Conservation (phyloP, 2,888 invertebrate genomes). For the Chymomyza procnemis region DNA sequence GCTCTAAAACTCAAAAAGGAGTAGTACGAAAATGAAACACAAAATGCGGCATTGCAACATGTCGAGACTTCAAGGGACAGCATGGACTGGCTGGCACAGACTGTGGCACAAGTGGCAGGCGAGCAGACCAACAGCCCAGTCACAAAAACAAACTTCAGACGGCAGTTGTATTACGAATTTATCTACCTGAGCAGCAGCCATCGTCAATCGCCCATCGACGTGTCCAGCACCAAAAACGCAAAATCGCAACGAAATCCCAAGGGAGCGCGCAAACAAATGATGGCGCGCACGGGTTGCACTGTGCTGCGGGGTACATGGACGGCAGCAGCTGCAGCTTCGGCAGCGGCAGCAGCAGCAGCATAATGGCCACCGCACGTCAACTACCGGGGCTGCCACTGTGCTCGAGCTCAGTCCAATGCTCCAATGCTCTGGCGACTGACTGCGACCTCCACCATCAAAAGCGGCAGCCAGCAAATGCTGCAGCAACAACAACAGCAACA, state of each 20-base stretch:
- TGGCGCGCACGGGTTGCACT: background rate
- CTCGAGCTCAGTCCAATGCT: conserved; percentile 5
- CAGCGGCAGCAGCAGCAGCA: conserved; percentile 38
- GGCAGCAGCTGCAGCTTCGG: conserved; percentile 20
- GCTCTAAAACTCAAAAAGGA: conserved; percentile 20
- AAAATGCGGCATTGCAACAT: conserved; percentile 54
- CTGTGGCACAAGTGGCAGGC: conserved; percentile 26
- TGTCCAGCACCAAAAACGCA: background rate
- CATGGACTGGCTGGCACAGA: conserved; percentile 47
- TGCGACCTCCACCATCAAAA: conserved; percentile 37
- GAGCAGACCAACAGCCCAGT: conserved; percentile 25
- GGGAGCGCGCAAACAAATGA: conserved; percentile 50
- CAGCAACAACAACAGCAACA: conserved; percentile 1
- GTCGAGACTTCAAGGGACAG: conserved; percentile 45
- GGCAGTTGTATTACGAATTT: conserved; percentile 70
- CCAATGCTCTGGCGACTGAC: conserved; percentile 26
- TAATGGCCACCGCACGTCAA: conserved; percentile 70
- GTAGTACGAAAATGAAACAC: conserved; percentile 9
- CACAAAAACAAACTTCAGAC: conserved; percentile 36
- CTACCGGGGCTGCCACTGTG: conserved; percentile 46
- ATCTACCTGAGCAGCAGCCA: conserved; percentile 73
- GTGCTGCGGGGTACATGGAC: background rate
- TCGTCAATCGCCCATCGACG: conserved; percentile 69
- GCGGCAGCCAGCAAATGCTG: conserved; percentile 16
- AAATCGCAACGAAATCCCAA: conserved; percentile 47